Evolutionary conservation across 53 echinoderm and acorn worm genomes (phyloP), one percentile per base, ranked within the genome.

Genomic region (Temnopleurus reevesii): DNA sequence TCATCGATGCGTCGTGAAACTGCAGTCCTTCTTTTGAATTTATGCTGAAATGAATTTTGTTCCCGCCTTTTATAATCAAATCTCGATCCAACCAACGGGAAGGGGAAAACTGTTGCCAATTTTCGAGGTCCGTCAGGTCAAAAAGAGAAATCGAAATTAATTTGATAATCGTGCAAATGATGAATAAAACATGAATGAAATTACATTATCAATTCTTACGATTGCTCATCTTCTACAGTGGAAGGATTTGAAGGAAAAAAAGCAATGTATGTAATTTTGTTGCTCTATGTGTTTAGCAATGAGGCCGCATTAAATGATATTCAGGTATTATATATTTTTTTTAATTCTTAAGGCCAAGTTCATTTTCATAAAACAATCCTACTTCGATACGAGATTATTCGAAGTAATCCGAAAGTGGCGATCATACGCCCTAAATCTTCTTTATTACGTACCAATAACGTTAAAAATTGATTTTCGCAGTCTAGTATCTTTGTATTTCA

Each of bases 141-240:
- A n/a, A n/a, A n/a, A 25, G 5, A 66, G 17, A 87, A 66, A 66
- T 87, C 88, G 88, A 87, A 87, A 46, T 65, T 87, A 66, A 87
- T 87, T 87, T 87, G 71, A 87, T 87, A 66, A 87, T 87, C 88
- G 10, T 18, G 8, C 30, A 59, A 71, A 54, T 47, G 53, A 46
- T 87, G 88, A 87, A 87, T 87, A 87, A 66, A 87, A 87, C 88
- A 66, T 87, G 88, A 66, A 66, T 46, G 17, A 64, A 87, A 66
- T 87, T 87, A 34, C 71, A 66, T 87, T 49, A 66, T 66, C 53
- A 27, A n/a, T 7, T 29, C 8, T 60, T 83, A 55, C 51, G 38
- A 33, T 56, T 55, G 33, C 51, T 8, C 55, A 9, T 83, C 55
- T 46, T 47, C 5, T 38, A 27, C 51, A 27, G 21, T 7, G 21